Percentiles rank a stretch among this genome's conserved stretches.
These are phyloP conservation scores for Nematolebias whitei DNA, from an alignment of 2,113 vertebrate genomes.

Conservation along the genomic window DNA sequence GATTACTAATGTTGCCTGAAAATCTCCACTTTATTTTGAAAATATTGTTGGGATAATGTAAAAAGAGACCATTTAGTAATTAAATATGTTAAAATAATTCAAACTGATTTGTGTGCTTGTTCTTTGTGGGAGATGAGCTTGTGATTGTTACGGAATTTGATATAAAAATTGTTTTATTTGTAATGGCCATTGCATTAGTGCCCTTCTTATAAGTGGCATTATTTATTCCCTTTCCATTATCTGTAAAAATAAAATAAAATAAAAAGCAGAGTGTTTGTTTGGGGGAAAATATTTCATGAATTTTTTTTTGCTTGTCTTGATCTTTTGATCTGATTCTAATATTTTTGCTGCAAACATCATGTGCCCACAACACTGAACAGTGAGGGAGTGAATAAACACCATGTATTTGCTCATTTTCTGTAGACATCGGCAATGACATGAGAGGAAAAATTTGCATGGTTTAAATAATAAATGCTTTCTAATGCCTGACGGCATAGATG, in stretches of 20 bases:
- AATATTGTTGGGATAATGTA: too few relatives aligned
- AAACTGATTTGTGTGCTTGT: neutral
- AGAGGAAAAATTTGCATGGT: neutral
- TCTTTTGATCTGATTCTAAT: constrained; percentile 45
- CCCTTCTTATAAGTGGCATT: constrained; percentile 21
- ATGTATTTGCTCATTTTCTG: constrained; percentile 15
- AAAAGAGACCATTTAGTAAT: too few relatives aligned
- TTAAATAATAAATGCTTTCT: constrained; percentile 29
- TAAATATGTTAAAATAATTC: neutral
- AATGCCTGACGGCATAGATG: neutral
- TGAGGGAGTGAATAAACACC: constrained; percentile 5
- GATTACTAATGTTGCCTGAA: too few relatives aligned
- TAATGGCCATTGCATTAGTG: constrained; percentile 27
- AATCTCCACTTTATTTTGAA: too few relatives aligned
- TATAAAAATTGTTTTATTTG: constrained; percentile 26
- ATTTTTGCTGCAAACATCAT: constrained; percentile 33
- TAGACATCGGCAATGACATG: constrained; percentile 9
- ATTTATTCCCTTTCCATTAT: constrained; percentile 45
- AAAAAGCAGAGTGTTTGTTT: neutral
- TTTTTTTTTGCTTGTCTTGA: constrained; percentile 38
- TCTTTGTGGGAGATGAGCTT: neutral
- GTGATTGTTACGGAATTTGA: constrained; percentile 30
- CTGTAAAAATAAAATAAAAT: constrained; percentile 26
- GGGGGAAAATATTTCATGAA: constrained; percentile 27
- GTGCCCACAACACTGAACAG: neutral